Evolutionary conservation across 2,113 vertebrate species (phyloP).

Genomic region (Paedocypris sp.): DNA sequence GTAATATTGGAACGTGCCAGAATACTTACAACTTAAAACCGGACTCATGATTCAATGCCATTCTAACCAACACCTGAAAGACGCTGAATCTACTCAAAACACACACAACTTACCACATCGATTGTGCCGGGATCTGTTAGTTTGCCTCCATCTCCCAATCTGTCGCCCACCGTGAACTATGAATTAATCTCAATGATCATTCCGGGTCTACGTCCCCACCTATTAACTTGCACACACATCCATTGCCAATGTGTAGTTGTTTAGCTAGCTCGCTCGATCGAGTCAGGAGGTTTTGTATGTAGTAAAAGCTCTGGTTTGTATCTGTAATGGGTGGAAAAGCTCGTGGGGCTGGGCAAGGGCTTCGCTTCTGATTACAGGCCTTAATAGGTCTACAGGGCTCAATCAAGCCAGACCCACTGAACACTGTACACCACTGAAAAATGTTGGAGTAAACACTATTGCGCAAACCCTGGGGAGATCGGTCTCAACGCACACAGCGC

Average conservation of each 20-base stretch:
- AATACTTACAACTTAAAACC: too few relatives aligned
- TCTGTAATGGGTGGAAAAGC: constrained; percentile 72
- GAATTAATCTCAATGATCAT: constrained; percentile 15
- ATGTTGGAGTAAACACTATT: constrained; percentile 78
- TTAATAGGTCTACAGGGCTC: constrained; percentile 77
- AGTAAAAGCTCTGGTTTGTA: constrained; percentile 18
- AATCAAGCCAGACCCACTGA: constrained; percentile 72
- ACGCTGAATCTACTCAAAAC: too few relatives aligned
- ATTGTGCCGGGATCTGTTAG: too few relatives aligned
- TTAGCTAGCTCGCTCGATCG: not conserved
- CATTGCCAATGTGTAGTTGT: not conserved
- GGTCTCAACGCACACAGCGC: constrained; percentile 65
- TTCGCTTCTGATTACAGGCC: constrained; percentile 55
- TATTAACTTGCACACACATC: constrained; percentile 4
- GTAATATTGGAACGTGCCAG: too few relatives aligned
- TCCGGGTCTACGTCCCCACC: not conserved
- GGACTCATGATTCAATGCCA: too few relatives aligned
- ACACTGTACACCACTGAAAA: constrained; percentile 69
- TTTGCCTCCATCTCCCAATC: constrained; percentile 25
- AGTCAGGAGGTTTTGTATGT: constrained; percentile 19
- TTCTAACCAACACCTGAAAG: too few relatives aligned
- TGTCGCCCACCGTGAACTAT: not conserved
- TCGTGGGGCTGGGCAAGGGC: constrained; percentile 51
- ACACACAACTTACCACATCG: constrained; percentile 46
- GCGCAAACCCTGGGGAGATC: constrained; percentile 41